Base-by-base conservation (phyloP, 2,888 invertebrate genomes). In the Erebia epiphron region DNA sequence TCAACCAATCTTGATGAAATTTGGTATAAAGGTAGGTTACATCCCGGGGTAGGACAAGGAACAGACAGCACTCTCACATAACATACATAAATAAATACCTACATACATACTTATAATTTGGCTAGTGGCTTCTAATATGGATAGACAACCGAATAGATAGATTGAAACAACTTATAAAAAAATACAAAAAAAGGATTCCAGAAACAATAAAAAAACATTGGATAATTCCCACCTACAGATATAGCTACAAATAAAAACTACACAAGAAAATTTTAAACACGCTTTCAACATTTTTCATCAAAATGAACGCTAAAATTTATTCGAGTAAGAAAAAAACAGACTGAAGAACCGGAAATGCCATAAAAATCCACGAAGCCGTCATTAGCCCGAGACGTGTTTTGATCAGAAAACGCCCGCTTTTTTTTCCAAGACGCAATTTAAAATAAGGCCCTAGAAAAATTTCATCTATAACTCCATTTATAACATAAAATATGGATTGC, bases 381-480 rank as follows among this genome's bases (percentile, higher is more conserved):
- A 90, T 91, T 92, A 91, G 90, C 87, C 86, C 86, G 86, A 85
- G 91, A 89, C 90, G 91, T 89, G 90, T 91, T 91, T 91, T 90
- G 91, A 91, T 90, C 88, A 86, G 84, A 76, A 80, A 69, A 70
- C 52, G 66, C 52, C 50, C 68, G 57, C 57, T 50, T 73, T 77
- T 78, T 76, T 76, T 75, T 76, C 73, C 70, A 67, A 75, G 69
- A 63, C 75, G 73, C 71, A 77, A 76, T 77, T 77, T 78, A 69
- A 73, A 77, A 79, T 76, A 75, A 72, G 69, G 65, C 70, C 62
- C 70, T 76, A 77, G 82, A 73, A 76, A 75, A 76, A 74, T 74
- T 69, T 74, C 79, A 78, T 73, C 61, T 77, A 77, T 78, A 79
- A 78, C 80, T 83, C 79, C 79, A 85, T 83, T 84, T 83, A 82